These are phyloP conservation scores for Desoria tigrina DNA, from an alignment of 2,888 invertebrate species.

Conservation along the genomic window DNA sequence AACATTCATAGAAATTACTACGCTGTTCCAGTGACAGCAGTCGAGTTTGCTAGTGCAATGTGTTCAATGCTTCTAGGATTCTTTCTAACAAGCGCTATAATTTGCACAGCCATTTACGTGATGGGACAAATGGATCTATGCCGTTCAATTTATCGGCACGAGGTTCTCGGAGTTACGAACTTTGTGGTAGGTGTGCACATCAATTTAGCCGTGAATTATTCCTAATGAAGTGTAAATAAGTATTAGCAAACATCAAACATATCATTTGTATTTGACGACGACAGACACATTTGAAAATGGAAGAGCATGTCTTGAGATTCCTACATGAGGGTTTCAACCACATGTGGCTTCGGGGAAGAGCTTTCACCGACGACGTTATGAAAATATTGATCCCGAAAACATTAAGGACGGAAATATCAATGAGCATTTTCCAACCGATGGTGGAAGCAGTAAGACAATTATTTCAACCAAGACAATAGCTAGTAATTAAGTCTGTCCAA, in stretches of 20 bases:
- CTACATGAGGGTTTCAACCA: conserved; percentile 29
- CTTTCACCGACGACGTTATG: conserved; percentile 34
- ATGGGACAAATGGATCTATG: conserved; percentile 27
- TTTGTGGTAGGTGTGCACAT: conserved; percentile 30
- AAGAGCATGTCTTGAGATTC: conserved; percentile 17
- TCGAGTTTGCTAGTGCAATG: conserved; percentile 17
- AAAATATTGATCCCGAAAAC: conserved; percentile 25
- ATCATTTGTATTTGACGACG: too few relatives aligned
- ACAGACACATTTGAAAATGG: conserved; percentile 32
- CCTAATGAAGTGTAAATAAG: too few relatives aligned
- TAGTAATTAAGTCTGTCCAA: not conserved
- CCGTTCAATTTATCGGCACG: conserved; percentile 34
- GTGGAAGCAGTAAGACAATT: conserved; percentile 20
- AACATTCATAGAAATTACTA: conserved; percentile 17
- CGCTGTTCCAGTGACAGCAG: conserved; percentile 9
- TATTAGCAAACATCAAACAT: too few relatives aligned
- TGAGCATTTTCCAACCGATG: conserved; percentile 31
- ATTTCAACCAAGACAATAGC: not conserved
- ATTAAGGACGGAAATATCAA: conserved; percentile 25
- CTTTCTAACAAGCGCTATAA: conserved; percentile 19
- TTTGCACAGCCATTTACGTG: conserved; percentile 23
- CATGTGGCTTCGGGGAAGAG: conserved; percentile 30
- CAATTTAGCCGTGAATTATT: too few relatives aligned
- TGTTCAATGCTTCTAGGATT: conserved; percentile 28
- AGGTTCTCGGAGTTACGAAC: conserved; percentile 29